Evolutionary conservation across 1,140 invertebrate genomes (phyloP).

Genomic region (Heterodera carotae): DNA sequence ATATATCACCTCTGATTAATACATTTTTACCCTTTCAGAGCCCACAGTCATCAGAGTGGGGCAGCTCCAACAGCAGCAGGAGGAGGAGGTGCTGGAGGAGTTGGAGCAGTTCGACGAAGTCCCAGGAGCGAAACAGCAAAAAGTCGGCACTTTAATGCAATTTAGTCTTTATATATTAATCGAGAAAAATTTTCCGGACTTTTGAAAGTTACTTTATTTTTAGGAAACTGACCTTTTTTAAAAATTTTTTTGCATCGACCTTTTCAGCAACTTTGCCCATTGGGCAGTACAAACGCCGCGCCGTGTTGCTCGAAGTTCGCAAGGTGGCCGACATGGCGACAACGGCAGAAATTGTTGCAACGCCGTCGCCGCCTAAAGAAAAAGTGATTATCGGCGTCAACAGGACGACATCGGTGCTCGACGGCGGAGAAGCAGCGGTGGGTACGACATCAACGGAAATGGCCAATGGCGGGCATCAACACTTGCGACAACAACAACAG

Average conservation of each 20-base stretch:
- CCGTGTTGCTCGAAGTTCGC: neutral
- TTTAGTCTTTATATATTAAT: too few species aligned
- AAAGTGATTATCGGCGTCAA: constrained; percentile 8
- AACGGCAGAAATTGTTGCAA: neutral
- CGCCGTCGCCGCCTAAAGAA: neutral
- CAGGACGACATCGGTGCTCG: neutral
- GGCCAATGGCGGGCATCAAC: too few species aligned
- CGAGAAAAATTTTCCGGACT: too few species aligned
- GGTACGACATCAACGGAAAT: neutral
- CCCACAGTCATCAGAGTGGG: neutral
- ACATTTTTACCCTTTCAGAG: too few species aligned
- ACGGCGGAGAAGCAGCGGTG: neutral
- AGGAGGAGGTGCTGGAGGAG: too few species aligned
- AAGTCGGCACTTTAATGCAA: neutral
- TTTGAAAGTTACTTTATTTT: too few species aligned
- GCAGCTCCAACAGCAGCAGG: neutral
- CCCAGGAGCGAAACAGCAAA: neutral
- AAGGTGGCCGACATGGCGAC: neutral
- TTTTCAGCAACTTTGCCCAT: neutral
- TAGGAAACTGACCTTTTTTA: too few species aligned
- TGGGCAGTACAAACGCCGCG: neutral
- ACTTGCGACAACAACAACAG: too few species aligned
- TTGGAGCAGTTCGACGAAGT: constrained; percentile 1
- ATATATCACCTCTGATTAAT: too few species aligned
- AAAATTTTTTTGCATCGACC: too few species aligned